Percentiles rank a stretch among this genome's conserved stretches.
These are phyloP conservation scores for Trichonephila inaurata DNA, from an alignment of 1,140 invertebrate species.

Conservation along the genomic window DNA sequence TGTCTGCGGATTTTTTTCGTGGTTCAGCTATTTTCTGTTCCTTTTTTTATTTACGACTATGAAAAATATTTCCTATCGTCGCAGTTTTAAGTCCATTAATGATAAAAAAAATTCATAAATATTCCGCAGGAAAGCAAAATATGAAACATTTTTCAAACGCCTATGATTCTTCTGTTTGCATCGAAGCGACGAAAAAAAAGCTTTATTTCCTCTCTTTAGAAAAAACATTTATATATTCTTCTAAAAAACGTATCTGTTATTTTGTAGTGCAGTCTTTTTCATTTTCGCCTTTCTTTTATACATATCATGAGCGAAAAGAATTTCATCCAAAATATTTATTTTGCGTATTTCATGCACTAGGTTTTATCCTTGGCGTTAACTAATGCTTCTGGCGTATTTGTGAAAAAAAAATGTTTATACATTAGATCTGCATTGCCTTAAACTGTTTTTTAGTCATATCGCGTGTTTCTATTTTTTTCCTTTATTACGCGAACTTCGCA, in stretches of 20 bases:
- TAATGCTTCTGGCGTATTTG: not conserved
- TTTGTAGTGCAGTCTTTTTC: not conserved
- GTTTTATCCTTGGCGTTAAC: too few species aligned
- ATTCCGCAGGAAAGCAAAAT: not conserved
- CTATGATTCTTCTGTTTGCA: not conserved
- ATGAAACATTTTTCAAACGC: not conserved
- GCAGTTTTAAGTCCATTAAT: constrained; percentile 64
- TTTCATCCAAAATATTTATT: not conserved
- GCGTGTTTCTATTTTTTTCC: too few species aligned
- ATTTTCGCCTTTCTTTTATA: not conserved
- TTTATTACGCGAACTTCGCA: too few species aligned
- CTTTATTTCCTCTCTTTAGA: not conserved
- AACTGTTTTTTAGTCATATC: too few species aligned
- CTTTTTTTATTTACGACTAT: constrained; percentile 28
- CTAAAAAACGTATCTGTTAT: not conserved
- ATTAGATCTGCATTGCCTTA: not conserved
- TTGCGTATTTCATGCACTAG: not conserved
- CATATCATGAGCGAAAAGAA: not conserved
- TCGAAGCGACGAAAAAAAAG: not conserved
- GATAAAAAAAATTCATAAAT: constrained; percentile 35
- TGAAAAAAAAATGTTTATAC: not conserved
- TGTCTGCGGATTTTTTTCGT: not conserved
- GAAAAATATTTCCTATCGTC: constrained; percentile 7
- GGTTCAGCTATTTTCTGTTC: constrained; percentile 28
- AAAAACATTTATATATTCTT: not conserved